Base-by-base conservation (phyloP, 2,797 vertebrate species). In the Darevskia nairensis region DNA sequence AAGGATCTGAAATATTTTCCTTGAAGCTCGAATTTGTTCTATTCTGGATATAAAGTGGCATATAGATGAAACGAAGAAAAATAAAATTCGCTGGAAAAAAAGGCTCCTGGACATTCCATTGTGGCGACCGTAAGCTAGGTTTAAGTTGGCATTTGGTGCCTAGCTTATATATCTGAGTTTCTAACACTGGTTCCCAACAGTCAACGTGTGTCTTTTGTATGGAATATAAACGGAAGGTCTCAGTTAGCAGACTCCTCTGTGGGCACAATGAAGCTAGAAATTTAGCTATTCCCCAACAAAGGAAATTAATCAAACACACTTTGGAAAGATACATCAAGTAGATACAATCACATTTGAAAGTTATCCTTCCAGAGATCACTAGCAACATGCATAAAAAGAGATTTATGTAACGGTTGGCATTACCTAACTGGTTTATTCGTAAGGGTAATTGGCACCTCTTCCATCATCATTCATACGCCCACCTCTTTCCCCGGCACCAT, bases 401-500 rank as follows among this genome's bases (percentile, higher is more conserved):
- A 95, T 87, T 94, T 90, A 93, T 92, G 84, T 92, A 94, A 92
- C 46, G 89, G 90, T 64, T 74, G 89, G 89, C 50, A 82, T 89
- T 91, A 95, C 87, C 92, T 90, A 90, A 94, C 90, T 1, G 44
- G 94, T 91, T 87, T 41, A 92, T 88, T 94, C 95, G 89, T 94
- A 93, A 89, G 87, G 84, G 91, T 94, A 93, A 96, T 44, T 78
- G 93, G 94, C 93, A 95, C 93, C 92, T 93, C 90, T 92, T 96
- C 95, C 92, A 91, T 92, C 96, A 90, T 90, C 89, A 88, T 92
- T 94, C 64, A 90, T 89, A 93, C 94, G 94, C 95, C 94, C 94
- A 93, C 95, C 94, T 95, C 94, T 94, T 93, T 94, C 95, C 92
- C 94, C 46, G 90, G 90, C 89, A 93, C 94, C 95, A 94, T 95